Evolutionary conservation across 1,140 invertebrate genomes (phyloP).

Genomic region (Zaprionus capensis): DNA sequence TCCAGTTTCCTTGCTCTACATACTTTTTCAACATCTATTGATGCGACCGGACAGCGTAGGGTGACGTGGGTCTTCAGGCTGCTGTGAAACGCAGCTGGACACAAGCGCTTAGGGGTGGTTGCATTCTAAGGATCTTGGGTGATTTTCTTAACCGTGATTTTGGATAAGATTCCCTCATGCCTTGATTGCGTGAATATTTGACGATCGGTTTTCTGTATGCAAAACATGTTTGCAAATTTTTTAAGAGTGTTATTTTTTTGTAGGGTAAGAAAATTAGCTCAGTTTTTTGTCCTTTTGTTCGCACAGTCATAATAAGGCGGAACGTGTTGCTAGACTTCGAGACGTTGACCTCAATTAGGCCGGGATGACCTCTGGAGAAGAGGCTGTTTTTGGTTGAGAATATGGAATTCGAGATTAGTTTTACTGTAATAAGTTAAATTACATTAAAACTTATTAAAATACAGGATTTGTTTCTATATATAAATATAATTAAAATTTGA

Average conservation of each 20-base stretch:
- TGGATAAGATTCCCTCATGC: conserved; percentile 26
- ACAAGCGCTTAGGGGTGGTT: conserved; percentile 50
- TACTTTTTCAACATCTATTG: conserved; percentile 52
- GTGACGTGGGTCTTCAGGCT: conserved; percentile 56
- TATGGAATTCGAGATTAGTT: not conserved
- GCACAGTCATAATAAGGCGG: conserved; percentile 74
- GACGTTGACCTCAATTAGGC: conserved; percentile 61
- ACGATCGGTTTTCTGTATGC: conserved; percentile 72
- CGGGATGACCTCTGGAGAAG: conserved; percentile 51
- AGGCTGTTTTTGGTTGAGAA: not conserved
- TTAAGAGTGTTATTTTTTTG: conserved; percentile 59
- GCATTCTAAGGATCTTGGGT: conserved; percentile 17
- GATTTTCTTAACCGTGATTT: conserved; percentile 40
- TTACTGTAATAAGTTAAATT: not conserved
- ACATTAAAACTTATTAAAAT: too few relatives aligned
- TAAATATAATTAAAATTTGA: too few relatives aligned
- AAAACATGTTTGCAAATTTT: conserved; percentile 83
- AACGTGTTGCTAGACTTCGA: conserved; percentile 52
- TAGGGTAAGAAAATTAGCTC: conserved; percentile 40
- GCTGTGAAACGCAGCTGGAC: conserved; percentile 62
- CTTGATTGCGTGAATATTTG: conserved; percentile 67
- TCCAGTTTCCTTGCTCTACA: conserved; percentile 53
- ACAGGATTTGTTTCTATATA: too few relatives aligned
- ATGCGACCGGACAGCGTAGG: conserved; percentile 32
- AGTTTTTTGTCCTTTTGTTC: conserved; percentile 58